Evolutionary conservation across 2,113 vertebrate genomes (phyloP).

Genomic region (Actenoides lindsayi): DNA sequence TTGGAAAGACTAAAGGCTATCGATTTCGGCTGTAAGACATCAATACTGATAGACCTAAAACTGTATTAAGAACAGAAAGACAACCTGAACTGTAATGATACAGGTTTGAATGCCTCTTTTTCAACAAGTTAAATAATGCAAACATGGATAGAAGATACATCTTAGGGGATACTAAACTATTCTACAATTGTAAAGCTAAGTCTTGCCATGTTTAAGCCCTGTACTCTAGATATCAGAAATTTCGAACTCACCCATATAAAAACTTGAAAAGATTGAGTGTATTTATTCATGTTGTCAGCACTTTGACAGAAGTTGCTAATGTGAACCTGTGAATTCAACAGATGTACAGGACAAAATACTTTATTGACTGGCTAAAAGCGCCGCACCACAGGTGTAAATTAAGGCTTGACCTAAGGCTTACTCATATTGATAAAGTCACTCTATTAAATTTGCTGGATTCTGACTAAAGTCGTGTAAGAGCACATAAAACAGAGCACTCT

Average conservation of each 20-base stretch:
- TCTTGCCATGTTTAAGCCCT: background rate
- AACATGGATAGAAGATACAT: background rate
- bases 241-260: background rate
- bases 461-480: background rate
- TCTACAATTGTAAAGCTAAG: background rate
- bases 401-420: background rate
- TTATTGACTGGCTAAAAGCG: background rate
- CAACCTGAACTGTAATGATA: background rate
- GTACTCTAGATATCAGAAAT: background rate
- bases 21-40: slow-evolving; percentile 42
- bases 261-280: background rate
- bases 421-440: background rate
- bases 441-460: background rate
- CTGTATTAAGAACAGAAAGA: background rate
- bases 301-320: background rate
- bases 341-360: accelerated
- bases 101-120: background rate
- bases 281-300: background rate
- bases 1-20: slow-evolving; percentile 58
- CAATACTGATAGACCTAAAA: slow-evolving; percentile 30
- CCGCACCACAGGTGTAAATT: background rate
- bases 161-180: background rate
- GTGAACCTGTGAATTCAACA: background rate
- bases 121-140: background rate
- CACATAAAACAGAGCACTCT: background rate